These are phyloP conservation scores for Nesogale talazaci DNA, from an alignment of 2,113 vertebrate species.

Conservation along the genomic window DNA sequence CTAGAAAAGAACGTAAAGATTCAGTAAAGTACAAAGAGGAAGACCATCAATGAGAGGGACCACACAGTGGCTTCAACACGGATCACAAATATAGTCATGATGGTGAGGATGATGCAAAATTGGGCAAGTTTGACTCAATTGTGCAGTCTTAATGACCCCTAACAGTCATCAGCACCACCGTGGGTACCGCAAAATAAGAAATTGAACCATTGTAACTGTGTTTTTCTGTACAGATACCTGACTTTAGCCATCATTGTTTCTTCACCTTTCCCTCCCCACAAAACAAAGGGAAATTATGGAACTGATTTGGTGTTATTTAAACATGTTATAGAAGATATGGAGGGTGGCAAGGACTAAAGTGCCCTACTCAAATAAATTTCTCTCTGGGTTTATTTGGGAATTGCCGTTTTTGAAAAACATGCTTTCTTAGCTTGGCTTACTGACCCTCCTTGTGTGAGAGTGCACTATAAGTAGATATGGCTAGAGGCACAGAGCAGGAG, in stretches of 20 bases:
- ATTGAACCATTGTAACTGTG: neutral
- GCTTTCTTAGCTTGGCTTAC: neutral
- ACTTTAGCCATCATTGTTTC: neutral
- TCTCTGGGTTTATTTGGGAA: too few relatives aligned
- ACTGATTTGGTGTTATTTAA: neutral
- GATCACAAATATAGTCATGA: neutral
- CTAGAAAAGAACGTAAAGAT: neutral
- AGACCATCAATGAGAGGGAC: neutral
- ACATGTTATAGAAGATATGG: too few relatives aligned
- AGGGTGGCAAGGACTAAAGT: too few relatives aligned
- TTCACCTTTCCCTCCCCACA: neutral
- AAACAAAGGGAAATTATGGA: neutral
- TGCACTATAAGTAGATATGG: neutral
- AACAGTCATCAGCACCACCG: too few relatives aligned
- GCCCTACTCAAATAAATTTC: too few relatives aligned
- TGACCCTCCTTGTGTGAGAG: neutral
- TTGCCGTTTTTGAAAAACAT: too few relatives aligned
- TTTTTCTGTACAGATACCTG: neutral
- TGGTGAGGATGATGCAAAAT: neutral
- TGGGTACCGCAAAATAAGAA: neutral
- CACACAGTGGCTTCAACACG: neutral
- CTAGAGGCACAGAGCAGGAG: neutral
- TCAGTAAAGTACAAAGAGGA: neutral
- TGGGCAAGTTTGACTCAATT: neutral
- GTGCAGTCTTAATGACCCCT: too few relatives aligned